Evolutionary conservation across 2,113 vertebrate genomes (phyloP).

Genomic region (Rhinoderma darwinii): DNA sequence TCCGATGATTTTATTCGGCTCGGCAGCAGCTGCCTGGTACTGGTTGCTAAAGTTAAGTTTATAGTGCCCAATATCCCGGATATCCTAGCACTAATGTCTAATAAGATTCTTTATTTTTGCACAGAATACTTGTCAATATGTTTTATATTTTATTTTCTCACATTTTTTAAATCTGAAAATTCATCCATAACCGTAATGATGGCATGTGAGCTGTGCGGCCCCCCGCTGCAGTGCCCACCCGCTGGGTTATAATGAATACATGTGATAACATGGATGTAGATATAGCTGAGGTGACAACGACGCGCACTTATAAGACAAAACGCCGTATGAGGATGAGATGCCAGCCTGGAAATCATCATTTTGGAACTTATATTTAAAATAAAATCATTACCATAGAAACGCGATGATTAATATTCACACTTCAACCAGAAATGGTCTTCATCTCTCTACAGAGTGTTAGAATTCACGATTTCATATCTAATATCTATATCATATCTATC

Average conservation of each 20-base stretch:
- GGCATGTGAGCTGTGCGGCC: neutral
- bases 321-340: neutral
- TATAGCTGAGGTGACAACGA: conserved; percentile 29
- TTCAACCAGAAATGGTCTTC: neutral
- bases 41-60: too few species aligned
- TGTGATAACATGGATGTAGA: conserved; percentile 40
- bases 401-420: conserved; percentile 28
- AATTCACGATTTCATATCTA: neutral
- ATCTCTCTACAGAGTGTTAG: neutral
- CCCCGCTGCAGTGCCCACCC: neutral
- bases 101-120: neutral
- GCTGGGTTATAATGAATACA: conserved; percentile 51
- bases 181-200: neutral
- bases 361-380: conserved; percentile 27
- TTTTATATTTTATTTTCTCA: neutral
- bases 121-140: neutral
- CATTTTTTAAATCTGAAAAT: neutral
- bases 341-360: neutral
- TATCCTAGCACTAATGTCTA: neutral
- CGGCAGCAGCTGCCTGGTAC: too few species aligned
- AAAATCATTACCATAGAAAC: conserved; percentile 31
- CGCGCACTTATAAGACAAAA: conserved; percentile 4
- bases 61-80: too few species aligned
- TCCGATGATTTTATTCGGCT: too few species aligned
- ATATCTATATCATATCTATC: neutral